A percentile compares a stretch with the other conserved stretches of the same genome.
Conservation (phyloP, 2,113 vertebrate species). For the Acanthisitta chloris region DNA sequence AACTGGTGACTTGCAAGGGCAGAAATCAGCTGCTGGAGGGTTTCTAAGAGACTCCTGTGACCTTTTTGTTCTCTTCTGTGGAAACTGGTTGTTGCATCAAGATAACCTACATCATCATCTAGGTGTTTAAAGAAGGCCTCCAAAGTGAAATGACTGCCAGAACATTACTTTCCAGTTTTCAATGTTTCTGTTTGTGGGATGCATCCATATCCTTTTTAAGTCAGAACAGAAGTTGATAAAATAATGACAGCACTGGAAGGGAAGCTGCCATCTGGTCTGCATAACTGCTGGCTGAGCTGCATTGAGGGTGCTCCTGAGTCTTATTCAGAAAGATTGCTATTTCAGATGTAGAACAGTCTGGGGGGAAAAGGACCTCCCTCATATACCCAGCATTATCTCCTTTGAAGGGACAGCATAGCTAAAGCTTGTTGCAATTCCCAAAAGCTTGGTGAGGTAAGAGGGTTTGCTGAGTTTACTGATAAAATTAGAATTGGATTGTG, state of each 20-base stretch:
- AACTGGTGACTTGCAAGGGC: not conserved
- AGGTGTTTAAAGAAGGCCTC: not conserved
- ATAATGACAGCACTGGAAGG: not conserved
- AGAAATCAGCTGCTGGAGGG: accelerated
- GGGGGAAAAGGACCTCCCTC: not conserved
- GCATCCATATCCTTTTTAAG: not conserved
- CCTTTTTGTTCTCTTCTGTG: not conserved
- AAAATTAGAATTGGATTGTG: not conserved
- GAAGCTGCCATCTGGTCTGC: constrained; percentile 31
- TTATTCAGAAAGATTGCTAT: not conserved
- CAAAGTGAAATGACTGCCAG: not conserved
- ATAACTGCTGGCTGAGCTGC: constrained; percentile 7
- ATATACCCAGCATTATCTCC: not conserved
- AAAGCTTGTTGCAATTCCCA: not conserved
- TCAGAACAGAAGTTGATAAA: constrained; percentile 36
- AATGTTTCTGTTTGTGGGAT: not conserved
- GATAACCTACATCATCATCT: not conserved
- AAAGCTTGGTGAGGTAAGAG: not conserved
- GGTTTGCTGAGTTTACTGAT: not conserved
- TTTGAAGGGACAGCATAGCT: not conserved
- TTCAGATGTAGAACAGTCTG: not conserved
- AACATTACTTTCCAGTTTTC: not conserved
- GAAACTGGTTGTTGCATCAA: not conserved
- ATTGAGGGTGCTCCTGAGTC: not conserved
- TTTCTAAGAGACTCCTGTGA: not conserved